A percentile compares a stretch with the other conserved stretches of the same genome.
Evolutionary conservation across 2,113 vertebrate species (phyloP).

Genomic region (Prunella himalayana): DNA sequence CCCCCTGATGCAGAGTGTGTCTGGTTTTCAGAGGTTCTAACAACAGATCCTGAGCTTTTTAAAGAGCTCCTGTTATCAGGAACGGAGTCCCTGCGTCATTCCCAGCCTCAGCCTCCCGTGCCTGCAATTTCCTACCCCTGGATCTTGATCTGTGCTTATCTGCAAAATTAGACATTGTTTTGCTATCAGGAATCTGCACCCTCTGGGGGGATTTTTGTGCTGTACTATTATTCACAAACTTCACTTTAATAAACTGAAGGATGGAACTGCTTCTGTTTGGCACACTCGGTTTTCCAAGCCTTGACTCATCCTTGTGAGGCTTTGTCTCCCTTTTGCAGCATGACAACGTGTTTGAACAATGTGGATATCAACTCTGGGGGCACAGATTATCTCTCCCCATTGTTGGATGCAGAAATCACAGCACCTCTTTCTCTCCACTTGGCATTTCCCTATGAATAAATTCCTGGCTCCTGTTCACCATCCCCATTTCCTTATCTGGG

Average conservation of each 20-base stretch:
- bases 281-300: background rate
- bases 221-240: background rate
- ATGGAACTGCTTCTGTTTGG: background rate
- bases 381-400: background rate
- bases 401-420: background rate
- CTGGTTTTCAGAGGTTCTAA: background rate
- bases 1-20: background rate
- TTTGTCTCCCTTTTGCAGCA: background rate
- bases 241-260: background rate
- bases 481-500: background rate
- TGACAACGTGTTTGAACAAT: background rate
- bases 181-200: constrained; percentile 22
- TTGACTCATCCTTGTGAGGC: background rate
- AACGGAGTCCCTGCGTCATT: background rate
- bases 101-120: background rate
- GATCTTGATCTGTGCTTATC: constrained; percentile 33
- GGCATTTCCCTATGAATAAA: background rate
- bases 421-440: background rate
- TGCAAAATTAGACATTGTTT: constrained; percentile 9
- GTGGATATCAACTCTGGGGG: background rate
- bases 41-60: background rate
- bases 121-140: constrained; percentile 32
- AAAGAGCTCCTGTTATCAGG: background rate
- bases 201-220: background rate
- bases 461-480: background rate